phyloP scores from a whole-genome alignment of 2,888 invertebrate genomes.

The Acleris laterana region DNA sequence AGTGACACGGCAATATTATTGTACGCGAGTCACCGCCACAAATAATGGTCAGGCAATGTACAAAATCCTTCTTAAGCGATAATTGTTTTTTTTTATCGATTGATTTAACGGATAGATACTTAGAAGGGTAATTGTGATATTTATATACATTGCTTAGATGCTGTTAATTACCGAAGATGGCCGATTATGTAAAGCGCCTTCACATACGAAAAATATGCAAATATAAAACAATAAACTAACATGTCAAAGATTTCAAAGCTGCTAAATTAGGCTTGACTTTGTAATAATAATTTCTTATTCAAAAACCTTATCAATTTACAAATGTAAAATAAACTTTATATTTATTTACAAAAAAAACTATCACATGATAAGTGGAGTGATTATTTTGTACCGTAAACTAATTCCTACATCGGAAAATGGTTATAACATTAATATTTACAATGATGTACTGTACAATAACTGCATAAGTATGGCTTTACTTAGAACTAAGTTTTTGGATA shows the following conservation, averaged over 20 bases:
- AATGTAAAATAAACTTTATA: slow-evolving; percentile 17
- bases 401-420: slow-evolving; percentile 34
- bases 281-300: background rate
- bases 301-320: slow-evolving; percentile 1
- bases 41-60: no score
- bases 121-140: no score
- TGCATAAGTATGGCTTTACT: slow-evolving; percentile 20
- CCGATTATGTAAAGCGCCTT: no score
- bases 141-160: no score
- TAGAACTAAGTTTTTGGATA: slow-evolving; percentile 9
- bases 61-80: no score
- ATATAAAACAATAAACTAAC: no score
- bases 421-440: slow-evolving; percentile 31
- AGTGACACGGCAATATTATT: no score
- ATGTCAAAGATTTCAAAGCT: background rate
- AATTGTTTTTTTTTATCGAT: no score
- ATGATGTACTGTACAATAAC: slow-evolving; percentile 24
- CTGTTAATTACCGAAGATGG: no score
- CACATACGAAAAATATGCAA: no score
- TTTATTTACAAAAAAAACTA: slow-evolving; percentile 39
- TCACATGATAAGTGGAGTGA: slow-evolving; percentile 46
- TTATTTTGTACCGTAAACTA: slow-evolving; percentile 45
- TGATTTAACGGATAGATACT: no score
- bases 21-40: no score
- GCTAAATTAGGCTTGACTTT: background rate